Evolutionary conservation across 2,113 vertebrate species (phyloP), one percentile per base, ranked within the genome.

Genomic region (Sitta europaea): DNA sequence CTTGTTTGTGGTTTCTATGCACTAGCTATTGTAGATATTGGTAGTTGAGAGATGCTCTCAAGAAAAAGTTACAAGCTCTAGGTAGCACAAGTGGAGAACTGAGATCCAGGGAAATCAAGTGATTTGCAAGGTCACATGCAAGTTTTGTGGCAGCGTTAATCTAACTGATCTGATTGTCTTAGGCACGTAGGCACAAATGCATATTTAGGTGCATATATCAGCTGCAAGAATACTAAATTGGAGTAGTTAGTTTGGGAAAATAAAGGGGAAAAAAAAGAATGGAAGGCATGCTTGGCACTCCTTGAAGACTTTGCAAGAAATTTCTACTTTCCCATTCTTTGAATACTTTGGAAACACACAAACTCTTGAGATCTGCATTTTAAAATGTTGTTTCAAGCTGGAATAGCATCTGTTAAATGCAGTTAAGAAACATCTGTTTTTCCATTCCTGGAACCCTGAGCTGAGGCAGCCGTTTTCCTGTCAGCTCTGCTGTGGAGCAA

Each of bases 351-450:
- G 29, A 89, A 95, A 89, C 73, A 67, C 18, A 85, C 58, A 59
- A 94, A 62, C 70, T 87, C 75, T 76, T 40, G 58, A 81, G 71
- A 95, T 92, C 33, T 94, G 59, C 50, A 43, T 94, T 94, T 95
- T 89, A 62, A 94, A 87, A 89, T 94, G 84, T 75, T 95, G 57
- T 86, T 96, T 73, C 62, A 87, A 62, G 88, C 86, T 92, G 76
- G 76, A 97, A 82, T 59, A 92, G 85, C 91, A 92, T 87, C 91
- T 97, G 89, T 95, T 94, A 73, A 76, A 70, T 29, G 66, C 29
- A 86, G 86, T 82, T 79, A 66, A 94, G 58, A 79, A 94, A 92
- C 96, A 95, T 96, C 96, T 97, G 95, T 16, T 84, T 97, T 96
- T 92, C 80, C 3, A 1, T 94, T 95, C 80, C 95, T 86, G 67